Evolutionary conservation across 2,888 invertebrate species (phyloP), one percentile per base, ranked within the genome.

Genomic region (Tholera decimalis): DNA sequence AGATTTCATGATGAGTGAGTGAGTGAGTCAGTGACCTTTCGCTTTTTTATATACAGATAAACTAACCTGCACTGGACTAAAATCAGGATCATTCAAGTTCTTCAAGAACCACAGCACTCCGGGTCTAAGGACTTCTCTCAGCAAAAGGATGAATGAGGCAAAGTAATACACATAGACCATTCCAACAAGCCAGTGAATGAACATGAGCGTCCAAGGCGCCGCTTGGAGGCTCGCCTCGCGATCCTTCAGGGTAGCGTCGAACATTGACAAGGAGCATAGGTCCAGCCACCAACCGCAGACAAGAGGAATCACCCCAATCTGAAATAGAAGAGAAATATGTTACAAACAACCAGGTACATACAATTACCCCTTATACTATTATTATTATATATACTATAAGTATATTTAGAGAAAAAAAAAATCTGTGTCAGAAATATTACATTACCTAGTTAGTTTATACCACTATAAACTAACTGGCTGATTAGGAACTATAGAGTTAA

Each of bases 91-190:
- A 92, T 99, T 99, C 65, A 99, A 96, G 91, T 99, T 99, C 79
- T 99, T 97, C 82, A 99, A 96, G 92, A 99, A 99, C 99, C 99
- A 99, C 3, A 99, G 96, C 0, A 99, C 99, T 0, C 99, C 99
- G 0, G 99, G 99, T 57, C 99, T 96, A 39, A 99, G 90, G 0
- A 99, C 98, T 93, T 99, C 99, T 57, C 99, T 96, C 26, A 99
- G 92, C 3, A 99, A 95, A 20, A 99, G 96, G 46, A 99, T 98
- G 88, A 99, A 99, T 0, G 99, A 99, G 8, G 99, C 99, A 89
- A 99, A 99, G 94, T 99, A 99, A 92, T 99, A 99, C 15, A 99
- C 99, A 88, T 99, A 99, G 35, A 98, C 98, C 99, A 99, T 99
- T 65, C 99, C 99, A 8, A 99, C 98, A 43, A 99, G 97, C 99